phyloP scores from a whole-genome alignment of 2,113 vertebrate species.

The Dascyllus trimaculatus region DNA sequence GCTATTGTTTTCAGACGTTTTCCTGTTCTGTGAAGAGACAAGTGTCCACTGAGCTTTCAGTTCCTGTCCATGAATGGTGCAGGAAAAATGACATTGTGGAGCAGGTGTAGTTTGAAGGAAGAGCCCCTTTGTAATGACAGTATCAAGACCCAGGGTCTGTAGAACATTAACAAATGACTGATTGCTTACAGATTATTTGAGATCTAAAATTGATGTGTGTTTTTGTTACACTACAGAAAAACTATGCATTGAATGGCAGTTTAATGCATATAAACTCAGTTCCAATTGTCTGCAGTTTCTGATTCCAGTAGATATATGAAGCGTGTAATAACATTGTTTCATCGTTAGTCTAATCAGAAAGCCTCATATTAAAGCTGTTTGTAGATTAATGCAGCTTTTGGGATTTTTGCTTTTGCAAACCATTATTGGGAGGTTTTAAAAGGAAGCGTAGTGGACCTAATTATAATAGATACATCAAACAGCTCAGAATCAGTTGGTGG shows the following conservation, averaged over 20 bases:
- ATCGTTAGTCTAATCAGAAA: slow-evolving; percentile 3
- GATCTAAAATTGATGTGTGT: too few relatives aligned
- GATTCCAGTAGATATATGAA: slow-evolving; percentile 12
- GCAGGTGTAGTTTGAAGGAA: slow-evolving; percentile 44
- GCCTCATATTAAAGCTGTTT: slow-evolving; percentile 17
- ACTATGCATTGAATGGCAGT: not conserved
- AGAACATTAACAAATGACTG: not conserved
- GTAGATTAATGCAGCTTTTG: slow-evolving; percentile 29
- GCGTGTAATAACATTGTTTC: slow-evolving; percentile 9
- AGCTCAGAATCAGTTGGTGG: not conserved
- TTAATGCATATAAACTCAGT: not conserved
- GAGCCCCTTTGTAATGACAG: slow-evolving; percentile 36
- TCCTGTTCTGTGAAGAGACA: slow-evolving; percentile 60
- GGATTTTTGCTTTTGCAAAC: slow-evolving; percentile 26
- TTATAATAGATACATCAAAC: slow-evolving; percentile 13
- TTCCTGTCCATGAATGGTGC: slow-evolving; percentile 44
- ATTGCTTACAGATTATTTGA: not conserved
- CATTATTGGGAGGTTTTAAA: not conserved
- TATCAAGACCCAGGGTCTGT: slow-evolving; percentile 15
- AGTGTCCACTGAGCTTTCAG: slow-evolving; percentile 36
- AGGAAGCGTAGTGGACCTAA: not conserved
- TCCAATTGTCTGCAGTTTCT: not conserved
- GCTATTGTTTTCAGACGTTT: slow-evolving; percentile 72
- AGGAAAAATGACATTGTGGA: slow-evolving; percentile 16
- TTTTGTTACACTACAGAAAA: too few relatives aligned